Base-by-base conservation (phyloP, 2,888 invertebrate species). In the Gymnosoma rotundatum region DNA sequence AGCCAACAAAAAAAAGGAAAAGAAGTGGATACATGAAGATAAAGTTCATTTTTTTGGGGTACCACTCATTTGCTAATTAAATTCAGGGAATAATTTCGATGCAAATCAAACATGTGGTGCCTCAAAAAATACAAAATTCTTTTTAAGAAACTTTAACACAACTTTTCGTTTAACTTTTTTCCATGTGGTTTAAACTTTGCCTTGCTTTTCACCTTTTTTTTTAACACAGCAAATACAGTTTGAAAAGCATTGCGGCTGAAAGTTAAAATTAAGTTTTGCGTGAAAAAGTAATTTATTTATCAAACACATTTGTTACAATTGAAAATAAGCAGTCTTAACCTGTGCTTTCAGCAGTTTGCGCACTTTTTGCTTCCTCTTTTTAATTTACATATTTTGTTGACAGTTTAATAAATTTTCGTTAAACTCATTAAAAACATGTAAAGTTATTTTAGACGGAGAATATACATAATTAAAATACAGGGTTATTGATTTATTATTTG, bases 31-130 rank as follows among this genome's bases (percentile, higher is more conserved):
- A 70, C 16, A 60, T 25, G 58, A 38, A 42, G 64, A 64, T 58
- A 72, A 72, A 66, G 63, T 52, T 61, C 60, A 73, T 66, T 60
- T 73, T 60, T 67, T 74, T 1, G 12, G 66, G 36, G 12, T 60
- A 21, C 45, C 60, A 36, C 38, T 38, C 50, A 54, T 54, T 45
- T 25, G 32, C 36, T 76, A 10, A 54, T 61, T 36, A n/a, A 21
- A 16, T 70, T 63, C 56, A 72, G 64, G 56, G 58, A 64, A 56
- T 50, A 69, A 69, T 45, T 45, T 45, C 32, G 52, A 70, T 1
- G 32, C 20, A 2, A 2, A 20, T 69, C 20, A 63, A 63, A 56
- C 20, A 38, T 3, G 14, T 12, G 12, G 20, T 45, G 48, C 54
- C 38, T 1, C 12, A 36, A 56, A 16, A 54, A 54, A 52, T 52